A percentile compares a stretch with the other conserved stretches of the same genome.
These are phyloP conservation scores for Polyommatus iphigenia DNA, from an alignment of 2,888 invertebrate genomes.

Conservation along the genomic window DNA sequence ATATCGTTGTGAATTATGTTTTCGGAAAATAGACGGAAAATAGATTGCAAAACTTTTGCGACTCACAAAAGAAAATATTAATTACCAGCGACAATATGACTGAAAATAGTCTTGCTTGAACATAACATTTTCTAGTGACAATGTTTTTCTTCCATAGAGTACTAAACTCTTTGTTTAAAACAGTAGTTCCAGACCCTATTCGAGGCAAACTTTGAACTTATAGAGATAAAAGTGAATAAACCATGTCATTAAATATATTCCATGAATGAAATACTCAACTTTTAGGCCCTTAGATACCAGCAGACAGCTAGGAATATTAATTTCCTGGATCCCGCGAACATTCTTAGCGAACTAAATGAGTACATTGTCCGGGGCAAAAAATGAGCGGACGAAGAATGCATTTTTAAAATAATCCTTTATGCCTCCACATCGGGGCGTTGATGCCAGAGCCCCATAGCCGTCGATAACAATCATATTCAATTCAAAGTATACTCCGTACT, in stretches of 20 bases:
- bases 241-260: neutral
- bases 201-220: too few relatives aligned
- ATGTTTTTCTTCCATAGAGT: too few relatives aligned
- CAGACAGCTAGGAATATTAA: constrained; percentile 1
- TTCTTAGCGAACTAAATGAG: constrained; percentile 25
- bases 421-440: constrained; percentile 36
- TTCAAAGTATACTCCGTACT: constrained; percentile 47
- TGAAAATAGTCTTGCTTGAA: neutral
- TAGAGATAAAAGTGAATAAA: neutral
- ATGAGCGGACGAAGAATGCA: constrained; percentile 28
- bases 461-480: constrained; percentile 55
- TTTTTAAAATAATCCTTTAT: constrained; percentile 33
- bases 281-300: neutral
- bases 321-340: neutral
- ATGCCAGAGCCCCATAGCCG: constrained; percentile 41
- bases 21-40: too few relatives aligned
- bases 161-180: too few relatives aligned
- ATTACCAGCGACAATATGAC: neutral
- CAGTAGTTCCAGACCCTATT: too few relatives aligned
- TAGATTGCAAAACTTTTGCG: neutral
- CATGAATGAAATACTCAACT: neutral
- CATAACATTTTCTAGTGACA: too few relatives aligned
- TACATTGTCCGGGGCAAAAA: constrained; percentile 27
- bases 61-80: neutral
- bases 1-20: neutral